Evolutionary conservation across 2,888 invertebrate genomes (phyloP).

Genomic region (Brachypalpus laphriformis): DNA sequence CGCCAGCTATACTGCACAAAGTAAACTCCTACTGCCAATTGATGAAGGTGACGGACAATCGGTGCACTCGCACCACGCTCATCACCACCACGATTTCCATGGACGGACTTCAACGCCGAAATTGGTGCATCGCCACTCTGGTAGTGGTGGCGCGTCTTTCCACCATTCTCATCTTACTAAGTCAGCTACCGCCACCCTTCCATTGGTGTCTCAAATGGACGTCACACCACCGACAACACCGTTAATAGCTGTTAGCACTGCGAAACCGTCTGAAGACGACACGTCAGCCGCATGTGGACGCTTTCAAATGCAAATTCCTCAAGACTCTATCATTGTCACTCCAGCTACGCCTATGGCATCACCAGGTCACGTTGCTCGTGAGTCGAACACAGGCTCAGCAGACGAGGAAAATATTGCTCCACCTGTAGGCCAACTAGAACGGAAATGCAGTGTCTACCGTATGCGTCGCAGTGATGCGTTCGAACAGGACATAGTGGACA

Average conservation of each 20-base stretch:
- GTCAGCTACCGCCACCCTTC: conserved; percentile 82
- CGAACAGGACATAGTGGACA: conserved; percentile 76
- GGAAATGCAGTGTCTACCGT: conserved; percentile 83
- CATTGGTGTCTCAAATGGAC: conserved; percentile 81
- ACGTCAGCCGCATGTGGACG: conserved; percentile 75
- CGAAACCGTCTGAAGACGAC: conserved; percentile 72
- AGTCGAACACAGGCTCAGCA: conserved; percentile 75
- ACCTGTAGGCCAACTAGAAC: conserved; percentile 80
- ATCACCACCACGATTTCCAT: conserved; percentile 76
- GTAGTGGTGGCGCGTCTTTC: conserved; percentile 79
- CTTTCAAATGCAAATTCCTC: conserved; percentile 75
- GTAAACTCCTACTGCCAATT: conserved; percentile 82
- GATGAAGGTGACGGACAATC: conserved; percentile 81
- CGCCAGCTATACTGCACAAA: conserved; percentile 82
- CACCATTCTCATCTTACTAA: conserved; percentile 80
- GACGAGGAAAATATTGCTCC: conserved; percentile 79
- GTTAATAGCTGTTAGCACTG: conserved; percentile 77
- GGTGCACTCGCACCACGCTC: conserved; percentile 78
- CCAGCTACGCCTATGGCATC: conserved; percentile 83
- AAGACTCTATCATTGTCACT: conserved; percentile 82
- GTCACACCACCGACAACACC: conserved; percentile 81
- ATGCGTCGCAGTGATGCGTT: conserved; percentile 81
- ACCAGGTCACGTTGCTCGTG: conserved; percentile 80
- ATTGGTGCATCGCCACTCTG: conserved; percentile 81
- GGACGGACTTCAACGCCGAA: conserved; percentile 80